Conservation (phyloP, 2,888 invertebrate genomes). For the Tenthredo amoena region DNA sequence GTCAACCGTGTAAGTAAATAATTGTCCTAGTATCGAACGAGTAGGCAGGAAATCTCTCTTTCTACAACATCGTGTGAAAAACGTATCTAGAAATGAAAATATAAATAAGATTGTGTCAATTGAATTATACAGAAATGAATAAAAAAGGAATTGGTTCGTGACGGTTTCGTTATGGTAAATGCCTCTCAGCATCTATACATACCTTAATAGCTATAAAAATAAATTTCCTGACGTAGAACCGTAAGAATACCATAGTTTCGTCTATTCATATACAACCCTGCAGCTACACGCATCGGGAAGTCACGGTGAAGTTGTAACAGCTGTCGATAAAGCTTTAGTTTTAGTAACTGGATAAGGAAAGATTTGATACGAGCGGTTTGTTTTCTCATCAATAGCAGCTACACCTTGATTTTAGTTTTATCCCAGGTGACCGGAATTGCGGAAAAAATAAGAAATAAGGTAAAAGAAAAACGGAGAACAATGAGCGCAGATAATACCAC, state of each 20-base stretch:
- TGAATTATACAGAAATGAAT: neutral
- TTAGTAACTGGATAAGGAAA: constrained; percentile 33
- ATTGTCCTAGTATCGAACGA: neutral
- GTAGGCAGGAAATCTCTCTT: neutral
- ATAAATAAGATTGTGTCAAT: neutral
- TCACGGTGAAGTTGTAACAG: constrained; percentile 27
- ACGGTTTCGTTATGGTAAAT: neutral
- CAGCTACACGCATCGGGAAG: neutral
- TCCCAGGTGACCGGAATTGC: neutral
- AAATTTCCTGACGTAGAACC: neutral
- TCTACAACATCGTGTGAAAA: neutral
- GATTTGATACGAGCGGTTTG: constrained; percentile 21
- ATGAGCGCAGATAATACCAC: neutral
- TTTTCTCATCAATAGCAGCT: neutral
- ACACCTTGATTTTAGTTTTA: neutral
- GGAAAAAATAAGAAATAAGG: neutral
- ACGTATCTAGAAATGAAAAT: neutral
- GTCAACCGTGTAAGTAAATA: too few species aligned
- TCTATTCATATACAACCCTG: neutral
- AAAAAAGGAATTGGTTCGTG: neutral
- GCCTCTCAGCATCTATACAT: neutral
- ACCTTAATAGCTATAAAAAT: neutral
- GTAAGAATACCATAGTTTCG: neutral
- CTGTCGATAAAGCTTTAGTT: constrained; percentile 31
- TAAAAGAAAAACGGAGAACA: neutral